These are phyloP conservation scores for Pherbina coryleti DNA, from an alignment of 2,888 invertebrate species.

Conservation along the genomic window DNA sequence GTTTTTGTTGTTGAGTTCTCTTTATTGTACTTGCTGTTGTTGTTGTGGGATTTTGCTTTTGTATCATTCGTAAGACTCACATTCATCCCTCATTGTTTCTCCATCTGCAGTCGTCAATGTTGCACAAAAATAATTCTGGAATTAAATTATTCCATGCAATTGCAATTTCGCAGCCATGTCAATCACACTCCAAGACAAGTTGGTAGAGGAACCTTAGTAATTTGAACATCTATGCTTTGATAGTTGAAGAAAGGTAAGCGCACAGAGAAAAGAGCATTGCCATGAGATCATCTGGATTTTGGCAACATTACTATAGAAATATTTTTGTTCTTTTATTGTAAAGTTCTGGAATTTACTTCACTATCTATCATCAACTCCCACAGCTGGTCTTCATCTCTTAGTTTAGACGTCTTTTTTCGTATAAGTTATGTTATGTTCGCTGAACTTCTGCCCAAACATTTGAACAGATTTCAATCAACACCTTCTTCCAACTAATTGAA, in stretches of 20 bases:
- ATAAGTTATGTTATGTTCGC: background rate
- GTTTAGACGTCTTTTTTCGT: background rate
- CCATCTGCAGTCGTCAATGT: background rate
- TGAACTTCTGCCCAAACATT: background rate
- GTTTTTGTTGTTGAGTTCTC: background rate
- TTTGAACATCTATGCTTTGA: background rate
- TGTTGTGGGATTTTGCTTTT: constrained; percentile 24
- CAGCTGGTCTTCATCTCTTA: background rate
- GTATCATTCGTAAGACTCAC: background rate
- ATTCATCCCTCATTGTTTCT: constrained; percentile 1
- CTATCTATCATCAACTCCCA: background rate
- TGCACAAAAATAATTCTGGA: constrained; percentile 41
- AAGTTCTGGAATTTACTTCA: background rate
- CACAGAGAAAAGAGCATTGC: no score
- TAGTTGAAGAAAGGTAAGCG: background rate
- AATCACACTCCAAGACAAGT: constrained; percentile 51
- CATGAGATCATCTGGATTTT: constrained; percentile 14
- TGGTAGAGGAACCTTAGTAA: background rate
- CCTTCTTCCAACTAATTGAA: background rate
- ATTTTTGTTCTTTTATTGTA: background rate
- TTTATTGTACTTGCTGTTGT: background rate
- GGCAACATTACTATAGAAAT: background rate
- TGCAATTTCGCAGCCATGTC: constrained; percentile 59
- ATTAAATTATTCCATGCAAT: constrained; percentile 56
- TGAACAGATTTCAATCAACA: constrained; percentile 14